phyloP scores from a whole-genome alignment of 2,797 vertebrate genomes.

The Galaxias olidus region DNA sequence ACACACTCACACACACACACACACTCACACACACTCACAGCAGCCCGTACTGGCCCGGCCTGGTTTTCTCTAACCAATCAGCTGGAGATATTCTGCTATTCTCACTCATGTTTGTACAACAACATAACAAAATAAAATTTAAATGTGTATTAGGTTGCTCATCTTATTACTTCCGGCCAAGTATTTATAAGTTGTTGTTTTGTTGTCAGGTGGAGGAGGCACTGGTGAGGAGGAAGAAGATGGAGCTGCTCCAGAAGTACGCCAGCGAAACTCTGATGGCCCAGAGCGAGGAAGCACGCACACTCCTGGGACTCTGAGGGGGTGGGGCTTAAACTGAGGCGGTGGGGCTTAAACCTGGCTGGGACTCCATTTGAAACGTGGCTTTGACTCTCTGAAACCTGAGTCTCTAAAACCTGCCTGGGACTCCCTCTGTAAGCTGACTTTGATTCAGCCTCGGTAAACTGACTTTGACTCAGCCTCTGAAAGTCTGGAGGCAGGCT shows the following conservation, averaged over 20 bases:
- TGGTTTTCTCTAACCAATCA: conserved; percentile 6
- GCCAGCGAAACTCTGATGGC: conserved; percentile 93
- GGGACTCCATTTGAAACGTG: too few species aligned
- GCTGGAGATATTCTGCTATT: background rate
- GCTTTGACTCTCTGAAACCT: too few species aligned
- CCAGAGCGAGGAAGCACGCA: conserved; percentile 90
- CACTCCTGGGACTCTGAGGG: conserved; percentile 76
- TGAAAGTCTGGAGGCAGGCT: too few species aligned
- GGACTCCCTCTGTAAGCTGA: too few species aligned
- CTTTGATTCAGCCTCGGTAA: too few species aligned
- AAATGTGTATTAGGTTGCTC: too few species aligned
- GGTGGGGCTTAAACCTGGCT: too few species aligned
- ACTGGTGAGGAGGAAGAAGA: conserved; percentile 93
- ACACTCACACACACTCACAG: background rate
- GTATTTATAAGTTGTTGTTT: too few species aligned
- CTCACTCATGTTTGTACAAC: background rate
- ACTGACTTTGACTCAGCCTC: too few species aligned
- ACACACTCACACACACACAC: background rate
- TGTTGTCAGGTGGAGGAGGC: conserved; percentile 88
- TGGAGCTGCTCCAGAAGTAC: conserved; percentile 94
- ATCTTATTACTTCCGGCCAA: too few species aligned
- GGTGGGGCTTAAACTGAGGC: too few species aligned
- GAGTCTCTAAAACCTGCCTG: too few species aligned
- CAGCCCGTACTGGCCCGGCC: background rate
- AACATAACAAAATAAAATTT: background rate